Conservation (phyloP, 2,113 vertebrate genomes). For the Carettochelys insculpta region DNA sequence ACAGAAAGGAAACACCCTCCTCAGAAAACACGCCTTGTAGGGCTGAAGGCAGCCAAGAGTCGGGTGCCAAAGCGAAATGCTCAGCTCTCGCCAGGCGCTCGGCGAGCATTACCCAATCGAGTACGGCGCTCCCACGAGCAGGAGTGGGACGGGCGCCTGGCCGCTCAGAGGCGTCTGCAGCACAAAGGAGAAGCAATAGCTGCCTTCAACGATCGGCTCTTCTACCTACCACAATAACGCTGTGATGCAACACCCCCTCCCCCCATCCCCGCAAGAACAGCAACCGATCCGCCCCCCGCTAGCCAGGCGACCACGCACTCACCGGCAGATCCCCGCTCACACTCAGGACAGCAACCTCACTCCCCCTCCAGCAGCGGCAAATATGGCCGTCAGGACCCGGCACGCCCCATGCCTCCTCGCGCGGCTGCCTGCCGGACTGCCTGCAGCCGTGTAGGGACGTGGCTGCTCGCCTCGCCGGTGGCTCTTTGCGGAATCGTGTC, state of each 20-base stretch:
- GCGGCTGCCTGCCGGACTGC: not conserved
- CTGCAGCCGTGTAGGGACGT: not conserved
- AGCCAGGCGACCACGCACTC: not conserved
- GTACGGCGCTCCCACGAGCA: not conserved
- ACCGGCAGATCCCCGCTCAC: not conserved
- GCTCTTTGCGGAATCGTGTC: too few species aligned
- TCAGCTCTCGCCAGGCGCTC: not conserved
- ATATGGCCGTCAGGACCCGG: constrained; percentile 45
- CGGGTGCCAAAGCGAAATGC: not conserved
- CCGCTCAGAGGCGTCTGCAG: not conserved
- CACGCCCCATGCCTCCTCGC: not conserved
- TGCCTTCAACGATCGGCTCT: not conserved
- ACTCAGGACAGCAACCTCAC: not conserved
- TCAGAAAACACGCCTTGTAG: not conserved
- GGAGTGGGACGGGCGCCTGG: not conserved
- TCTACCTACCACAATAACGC: too few species aligned
- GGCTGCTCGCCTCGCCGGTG: too few species aligned
- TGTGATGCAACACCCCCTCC: not conserved
- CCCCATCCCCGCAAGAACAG: too few species aligned
- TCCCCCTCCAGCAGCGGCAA: constrained; percentile 40
- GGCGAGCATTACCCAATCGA: not conserved
- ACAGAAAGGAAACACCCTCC: not conserved
- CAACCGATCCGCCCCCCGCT: too few species aligned
- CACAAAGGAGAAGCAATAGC: not conserved
- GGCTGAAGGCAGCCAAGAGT: not conserved